phyloP scores from a whole-genome alignment of 2,113 vertebrate species.

The Stomatorhinus ivindoensis region DNA sequence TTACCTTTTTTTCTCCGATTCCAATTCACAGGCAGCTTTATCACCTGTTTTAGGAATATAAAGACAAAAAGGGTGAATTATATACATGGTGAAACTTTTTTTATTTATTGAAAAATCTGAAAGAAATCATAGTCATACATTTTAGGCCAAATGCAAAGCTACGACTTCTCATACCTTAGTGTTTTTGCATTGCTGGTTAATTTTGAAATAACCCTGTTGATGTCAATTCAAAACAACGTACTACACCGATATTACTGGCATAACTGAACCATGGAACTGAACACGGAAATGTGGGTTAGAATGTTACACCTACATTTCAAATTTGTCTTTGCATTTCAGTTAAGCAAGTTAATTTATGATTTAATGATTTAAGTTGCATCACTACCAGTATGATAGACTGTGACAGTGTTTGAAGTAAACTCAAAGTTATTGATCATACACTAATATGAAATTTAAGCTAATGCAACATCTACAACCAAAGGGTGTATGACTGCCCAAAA shows the following conservation, averaged over 20 bases:
- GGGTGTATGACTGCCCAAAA: no score
- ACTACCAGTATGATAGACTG: neutral
- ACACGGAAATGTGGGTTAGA: neutral
- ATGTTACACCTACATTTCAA: neutral
- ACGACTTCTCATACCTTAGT: neutral
- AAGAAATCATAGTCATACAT: neutral
- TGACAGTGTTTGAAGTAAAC: neutral
- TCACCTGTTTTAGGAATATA: slow-evolving; percentile 5
- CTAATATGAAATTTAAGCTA: neutral
- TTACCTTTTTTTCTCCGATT: slow-evolving; percentile 46
- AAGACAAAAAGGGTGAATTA: neutral
- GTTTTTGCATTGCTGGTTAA: neutral
- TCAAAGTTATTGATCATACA: neutral
- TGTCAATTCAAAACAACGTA: neutral
- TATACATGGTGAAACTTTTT: neutral
- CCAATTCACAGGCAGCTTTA: slow-evolving; percentile 14
- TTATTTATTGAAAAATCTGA: neutral
- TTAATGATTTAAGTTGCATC: neutral
- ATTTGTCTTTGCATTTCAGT: neutral
- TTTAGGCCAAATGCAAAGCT: neutral
- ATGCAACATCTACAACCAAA: neutral
- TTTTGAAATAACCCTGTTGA: neutral
- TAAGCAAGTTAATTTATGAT: neutral
- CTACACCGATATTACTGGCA: neutral
- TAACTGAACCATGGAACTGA: neutral